Base-by-base conservation (phyloP, 2,113 vertebrate genomes). In the Engystomops pustulosus region DNA sequence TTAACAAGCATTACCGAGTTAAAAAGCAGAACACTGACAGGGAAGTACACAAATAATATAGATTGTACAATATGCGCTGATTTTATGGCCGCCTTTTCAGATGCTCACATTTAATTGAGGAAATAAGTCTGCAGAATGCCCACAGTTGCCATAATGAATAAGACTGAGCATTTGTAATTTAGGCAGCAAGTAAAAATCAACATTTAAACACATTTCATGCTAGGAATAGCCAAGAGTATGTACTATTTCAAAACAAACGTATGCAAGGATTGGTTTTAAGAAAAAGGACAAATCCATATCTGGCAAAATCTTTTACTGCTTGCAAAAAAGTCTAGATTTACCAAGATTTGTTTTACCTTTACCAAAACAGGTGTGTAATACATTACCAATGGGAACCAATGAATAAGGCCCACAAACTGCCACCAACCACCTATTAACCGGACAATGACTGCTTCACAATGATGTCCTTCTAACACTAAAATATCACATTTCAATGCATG, bases 41-140 rank as follows among this genome's bases (percentile, higher is more conserved):
- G 49, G 30, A 36, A 36, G 17, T 32, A 30, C 20, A 80, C 79
- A 67, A 71, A 71, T 81, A 81, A 71, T 23, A 71, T 23, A 23
- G 32, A 53, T 36, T 81, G 67, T 81, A 81, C 79, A 81, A 80
- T 80, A 80, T 68, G 79, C 36, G 47, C 67, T 70, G 79, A 69
- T 53, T 70, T 71, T 70, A 81, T 81, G 70, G 36, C 79, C 32
- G 79, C 44, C 62, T 80, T 80, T 80, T 51, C 79, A 80, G 60
- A 80, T 49, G 62, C 30, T 80, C 41, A 80, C 62, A 80, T 80
- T 49, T 81, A 81, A 70, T 70, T 81, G 45, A 81, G 79, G 79
- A 70, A 53, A 71, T 70, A 81, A 70, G 44, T 81, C 79, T 71
- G 32, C 67, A 81, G 67, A 70, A 81, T 70, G 30, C 47, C 32